These are phyloP conservation scores for Sanderia malayensis DNA, from an alignment of 30 jellyfish, hydroid and myxozoan genomes.

Conservation along the genomic window DNA sequence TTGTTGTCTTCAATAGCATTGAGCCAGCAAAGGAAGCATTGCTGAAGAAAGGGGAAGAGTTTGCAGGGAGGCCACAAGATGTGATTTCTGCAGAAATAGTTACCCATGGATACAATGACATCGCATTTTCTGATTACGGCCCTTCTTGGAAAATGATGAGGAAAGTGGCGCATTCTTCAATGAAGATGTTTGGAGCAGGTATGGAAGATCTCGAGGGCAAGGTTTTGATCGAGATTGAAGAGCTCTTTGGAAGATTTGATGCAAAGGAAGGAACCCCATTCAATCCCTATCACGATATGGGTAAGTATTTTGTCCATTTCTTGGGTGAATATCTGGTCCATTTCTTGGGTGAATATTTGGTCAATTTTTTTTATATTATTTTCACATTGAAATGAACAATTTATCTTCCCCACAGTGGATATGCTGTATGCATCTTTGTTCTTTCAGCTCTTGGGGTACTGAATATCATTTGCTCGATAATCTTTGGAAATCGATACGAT, in stretches of 20 bases:
- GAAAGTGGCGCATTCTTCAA: conserved; percentile 59
- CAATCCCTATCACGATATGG: conserved; percentile 57
- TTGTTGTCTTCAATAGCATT: conserved; percentile 29
- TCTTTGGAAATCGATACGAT: conserved; percentile 73
- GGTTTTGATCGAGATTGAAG: conserved; percentile 25
- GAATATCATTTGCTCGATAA: conserved; percentile 64
- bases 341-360: too few species aligned
- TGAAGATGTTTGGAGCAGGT: conserved; percentile 78
- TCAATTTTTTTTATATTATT: too few species aligned
- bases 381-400: too few species aligned
- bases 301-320: too few species aligned
- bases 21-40: conserved; percentile 41
- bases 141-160: conserved; percentile 59
- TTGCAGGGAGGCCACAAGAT: conserved; percentile 79
- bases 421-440: background rate
- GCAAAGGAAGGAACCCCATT: conserved; percentile 22
- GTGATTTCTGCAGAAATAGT: conserved; percentile 33
- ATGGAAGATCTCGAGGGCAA: conserved; percentile 45
- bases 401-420: too few species aligned
- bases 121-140: conserved; percentile 73
- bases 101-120: conserved; percentile 61
- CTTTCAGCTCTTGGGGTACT: conserved; percentile 55
- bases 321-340: too few species aligned
- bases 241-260: conserved; percentile 32
- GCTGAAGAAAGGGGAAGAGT: conserved; percentile 48